Percentiles rank a stretch among this genome's conserved stretches.
These are phyloP conservation scores for Zaprionus ghesquierei DNA, from an alignment of 1,140 invertebrate genomes.

Conservation along the genomic window DNA sequence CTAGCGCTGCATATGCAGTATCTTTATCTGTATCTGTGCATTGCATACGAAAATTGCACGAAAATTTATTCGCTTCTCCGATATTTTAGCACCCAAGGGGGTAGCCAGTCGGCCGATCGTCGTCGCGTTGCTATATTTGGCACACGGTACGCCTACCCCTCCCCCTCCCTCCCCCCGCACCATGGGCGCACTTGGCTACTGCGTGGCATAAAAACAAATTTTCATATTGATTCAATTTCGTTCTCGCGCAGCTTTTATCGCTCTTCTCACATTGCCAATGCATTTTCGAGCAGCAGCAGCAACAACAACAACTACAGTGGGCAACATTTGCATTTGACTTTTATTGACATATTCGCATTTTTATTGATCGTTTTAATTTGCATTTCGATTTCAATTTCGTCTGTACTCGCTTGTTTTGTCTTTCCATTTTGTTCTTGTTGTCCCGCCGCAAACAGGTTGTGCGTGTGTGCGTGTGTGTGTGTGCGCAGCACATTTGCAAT, in stretches of 20 bases:
- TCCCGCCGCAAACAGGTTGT: constrained; percentile 68
- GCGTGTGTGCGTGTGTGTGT: constrained; percentile 30
- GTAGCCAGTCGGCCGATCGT: constrained; percentile 26
- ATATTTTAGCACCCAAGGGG: constrained; percentile 79
- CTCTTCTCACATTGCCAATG: constrained; percentile 30
- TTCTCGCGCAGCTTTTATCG: constrained; percentile 20
- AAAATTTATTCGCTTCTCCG: constrained; percentile 72
- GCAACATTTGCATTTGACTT: constrained; percentile 73
- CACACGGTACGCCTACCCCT: neutral
- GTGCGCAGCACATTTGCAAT: constrained; percentile 60
- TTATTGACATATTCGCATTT: constrained; percentile 79
- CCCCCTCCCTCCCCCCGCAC: neutral
- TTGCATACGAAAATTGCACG: constrained; percentile 58
- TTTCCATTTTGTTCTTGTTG: constrained; percentile 15
- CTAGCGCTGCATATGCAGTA: constrained; percentile 46
- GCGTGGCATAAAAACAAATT: constrained; percentile 24
- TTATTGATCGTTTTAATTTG: constrained; percentile 81
- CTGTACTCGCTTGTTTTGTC: constrained; percentile 8
- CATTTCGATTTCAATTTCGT: constrained; percentile 58
- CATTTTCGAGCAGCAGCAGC: constrained; percentile 25
- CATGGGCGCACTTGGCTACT: neutral
- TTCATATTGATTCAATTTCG: constrained; percentile 38
- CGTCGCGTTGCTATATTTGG: constrained; percentile 44
- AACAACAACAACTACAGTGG: constrained; percentile 3
- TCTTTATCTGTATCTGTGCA: constrained; percentile 63